phyloP scores from a whole-genome alignment of 2,888 invertebrate species.

The Tetranychus truncatus region DNA sequence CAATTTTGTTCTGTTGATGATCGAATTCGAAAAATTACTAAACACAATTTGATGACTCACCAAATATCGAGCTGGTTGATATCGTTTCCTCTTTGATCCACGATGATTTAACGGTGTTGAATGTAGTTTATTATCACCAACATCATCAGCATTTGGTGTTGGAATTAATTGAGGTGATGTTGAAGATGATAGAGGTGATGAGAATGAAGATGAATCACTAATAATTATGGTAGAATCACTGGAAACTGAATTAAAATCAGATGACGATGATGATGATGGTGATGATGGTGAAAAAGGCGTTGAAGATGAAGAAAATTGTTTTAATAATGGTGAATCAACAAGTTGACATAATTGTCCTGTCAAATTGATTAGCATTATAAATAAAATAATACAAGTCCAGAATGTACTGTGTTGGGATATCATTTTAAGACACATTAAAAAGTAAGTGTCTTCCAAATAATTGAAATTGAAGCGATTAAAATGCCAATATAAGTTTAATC shows the following conservation, averaged over 20 bases:
- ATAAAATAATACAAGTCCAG: neutral
- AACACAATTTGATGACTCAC: neutral
- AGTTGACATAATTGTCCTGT: neutral
- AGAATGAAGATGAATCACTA: neutral
- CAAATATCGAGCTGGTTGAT: neutral
- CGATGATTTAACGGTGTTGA: neutral
- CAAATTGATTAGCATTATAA: neutral
- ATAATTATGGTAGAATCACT: no score
- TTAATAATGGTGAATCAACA: neutral
- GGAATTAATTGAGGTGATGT: neutral
- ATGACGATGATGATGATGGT: neutral
- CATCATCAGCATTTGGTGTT: neutral
- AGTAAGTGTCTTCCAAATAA: no score
- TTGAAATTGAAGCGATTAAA: no score
- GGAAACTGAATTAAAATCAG: neutral
- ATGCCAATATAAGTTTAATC: no score
- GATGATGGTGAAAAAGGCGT: neutral
- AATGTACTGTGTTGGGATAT: no score
- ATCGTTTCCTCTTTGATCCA: neutral
- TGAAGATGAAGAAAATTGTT: neutral
- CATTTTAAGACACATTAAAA: no score
- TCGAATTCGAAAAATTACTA: neutral
- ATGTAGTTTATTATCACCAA: no score
- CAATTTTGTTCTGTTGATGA: neutral
- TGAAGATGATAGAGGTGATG: neutral